These are phyloP conservation scores for Callosobruchus maculatus DNA, from an alignment of 2,888 invertebrate genomes.

Conservation along the genomic window DNA sequence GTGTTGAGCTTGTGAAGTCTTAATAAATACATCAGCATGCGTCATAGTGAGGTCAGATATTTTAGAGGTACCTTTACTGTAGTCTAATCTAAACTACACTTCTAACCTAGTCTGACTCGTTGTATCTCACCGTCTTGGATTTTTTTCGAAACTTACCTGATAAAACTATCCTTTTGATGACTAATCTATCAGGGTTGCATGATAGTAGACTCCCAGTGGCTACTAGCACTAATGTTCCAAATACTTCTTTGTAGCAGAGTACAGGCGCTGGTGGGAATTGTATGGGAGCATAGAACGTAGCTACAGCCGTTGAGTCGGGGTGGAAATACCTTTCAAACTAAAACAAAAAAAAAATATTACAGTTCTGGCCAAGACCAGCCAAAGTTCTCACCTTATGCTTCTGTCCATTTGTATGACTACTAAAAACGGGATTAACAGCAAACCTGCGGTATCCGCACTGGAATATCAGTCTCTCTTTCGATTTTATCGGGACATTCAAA, in stretches of 20 bases:
- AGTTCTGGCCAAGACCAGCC: too few species aligned
- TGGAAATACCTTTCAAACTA: constrained; percentile 93
- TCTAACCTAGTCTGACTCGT: too few species aligned
- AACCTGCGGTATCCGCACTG: constrained; percentile 94
- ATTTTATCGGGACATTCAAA: constrained; percentile 76
- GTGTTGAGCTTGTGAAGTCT: too few species aligned
- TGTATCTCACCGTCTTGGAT: too few species aligned
- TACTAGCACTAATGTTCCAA: constrained; percentile 51
- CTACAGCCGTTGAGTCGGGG: constrained; percentile 80
- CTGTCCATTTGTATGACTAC: constrained; percentile 88
- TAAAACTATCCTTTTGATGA: constrained; percentile 88
- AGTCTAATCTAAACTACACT: too few species aligned
- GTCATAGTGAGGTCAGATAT: too few species aligned
- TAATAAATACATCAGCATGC: too few species aligned
- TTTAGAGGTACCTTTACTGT: too few species aligned
- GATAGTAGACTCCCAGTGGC: constrained; percentile 87
- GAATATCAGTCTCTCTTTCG: constrained; percentile 87
- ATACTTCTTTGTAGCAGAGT: constrained; percentile 68
- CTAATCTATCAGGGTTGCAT: constrained; percentile 84
- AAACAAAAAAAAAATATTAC: too few species aligned
- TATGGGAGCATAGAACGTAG: constrained; percentile 91
- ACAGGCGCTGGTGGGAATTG: constrained; percentile 87
- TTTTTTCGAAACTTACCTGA: constrained; percentile 51
- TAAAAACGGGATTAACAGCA: constrained; percentile 83
- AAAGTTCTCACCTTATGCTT: constrained; percentile 90